These are phyloP conservation scores for Python bivittatus DNA, from an alignment of 2,113 vertebrate genomes.

Conservation along the genomic window DNA sequence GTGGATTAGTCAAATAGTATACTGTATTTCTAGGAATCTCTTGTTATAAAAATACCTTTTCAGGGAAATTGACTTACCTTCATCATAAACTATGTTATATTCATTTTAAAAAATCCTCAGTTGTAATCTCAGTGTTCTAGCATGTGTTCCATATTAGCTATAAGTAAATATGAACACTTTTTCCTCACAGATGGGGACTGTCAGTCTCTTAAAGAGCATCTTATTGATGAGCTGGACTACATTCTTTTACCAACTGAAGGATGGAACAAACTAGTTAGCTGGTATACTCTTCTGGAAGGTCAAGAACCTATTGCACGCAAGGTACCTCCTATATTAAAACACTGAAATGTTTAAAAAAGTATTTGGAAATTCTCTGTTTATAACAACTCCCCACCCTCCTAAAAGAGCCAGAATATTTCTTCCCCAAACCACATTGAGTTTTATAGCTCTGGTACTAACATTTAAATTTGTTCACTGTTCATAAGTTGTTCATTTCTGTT, in stretches of 20 bases:
- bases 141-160: not conserved
- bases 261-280: constrained; percentile 98
- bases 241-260: constrained; percentile 96
- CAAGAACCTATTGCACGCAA: constrained; percentile 97
- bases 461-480: constrained; percentile 9
- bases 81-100: not conserved
- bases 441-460: not conserved
- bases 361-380: not conserved
- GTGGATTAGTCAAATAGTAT: not conserved
- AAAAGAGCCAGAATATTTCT: not conserved
- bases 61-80: not conserved
- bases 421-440: not conserved
- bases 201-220: constrained; percentile 94
- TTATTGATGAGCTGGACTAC: constrained; percentile 98
- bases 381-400: not conserved
- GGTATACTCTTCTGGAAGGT: constrained; percentile 89
- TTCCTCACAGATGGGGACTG: constrained; percentile 86
- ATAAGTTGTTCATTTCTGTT: not conserved
- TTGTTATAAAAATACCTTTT: not conserved
- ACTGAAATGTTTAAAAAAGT: not conserved
- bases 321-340: constrained; percentile 71
- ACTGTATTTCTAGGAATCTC: not conserved
- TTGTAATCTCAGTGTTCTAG: not conserved
- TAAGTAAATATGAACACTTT: constrained; percentile 37
- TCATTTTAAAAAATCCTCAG: not conserved